Evolutionary conservation across 1,140 invertebrate genomes (phyloP).

Genomic region (Sitophilus oryzae): DNA sequence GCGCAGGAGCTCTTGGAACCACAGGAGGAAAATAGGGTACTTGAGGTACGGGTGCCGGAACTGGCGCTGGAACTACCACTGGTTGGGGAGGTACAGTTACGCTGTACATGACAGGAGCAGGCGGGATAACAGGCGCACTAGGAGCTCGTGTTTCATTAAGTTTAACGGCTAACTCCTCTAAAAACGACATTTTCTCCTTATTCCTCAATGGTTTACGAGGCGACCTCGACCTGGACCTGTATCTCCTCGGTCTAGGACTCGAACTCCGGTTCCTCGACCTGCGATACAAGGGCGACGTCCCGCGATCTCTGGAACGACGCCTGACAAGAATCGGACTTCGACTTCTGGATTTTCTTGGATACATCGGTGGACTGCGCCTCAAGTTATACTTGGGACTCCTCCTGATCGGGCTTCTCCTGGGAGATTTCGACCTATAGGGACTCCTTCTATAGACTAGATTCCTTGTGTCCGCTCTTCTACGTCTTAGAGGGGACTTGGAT

Average conservation of each 20-base stretch:
- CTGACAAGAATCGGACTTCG: conserved; percentile 6
- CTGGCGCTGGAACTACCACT: conserved; percentile 4
- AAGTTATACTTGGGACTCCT: background rate
- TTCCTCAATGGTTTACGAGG: conserved; percentile 4
- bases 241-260: conserved; percentile 10
- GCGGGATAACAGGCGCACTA: background rate
- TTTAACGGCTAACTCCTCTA: conserved; percentile 38
- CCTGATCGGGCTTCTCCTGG: conserved; percentile 5
- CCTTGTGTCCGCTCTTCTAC: background rate
- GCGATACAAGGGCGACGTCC: background rate
- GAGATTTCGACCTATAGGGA: no score
- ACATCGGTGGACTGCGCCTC: conserved; percentile 4
- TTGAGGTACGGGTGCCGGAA: conserved; percentile 3
- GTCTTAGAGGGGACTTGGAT: background rate
- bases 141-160: conserved; percentile 29
- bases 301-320: background rate
- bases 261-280: conserved; percentile 18
- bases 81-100: background rate
- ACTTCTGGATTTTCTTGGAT: conserved; percentile 9
- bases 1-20: background rate
- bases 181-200: conserved; percentile 33
- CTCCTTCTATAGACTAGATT: background rate
- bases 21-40: background rate
- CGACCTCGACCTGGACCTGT: conserved; percentile 14
- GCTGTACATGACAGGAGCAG: conserved; percentile 1